Evolutionary conservation across 2,113 vertebrate species (phyloP), one percentile per base, ranked within the genome.

Genomic region (Bathybates hornii): DNA sequence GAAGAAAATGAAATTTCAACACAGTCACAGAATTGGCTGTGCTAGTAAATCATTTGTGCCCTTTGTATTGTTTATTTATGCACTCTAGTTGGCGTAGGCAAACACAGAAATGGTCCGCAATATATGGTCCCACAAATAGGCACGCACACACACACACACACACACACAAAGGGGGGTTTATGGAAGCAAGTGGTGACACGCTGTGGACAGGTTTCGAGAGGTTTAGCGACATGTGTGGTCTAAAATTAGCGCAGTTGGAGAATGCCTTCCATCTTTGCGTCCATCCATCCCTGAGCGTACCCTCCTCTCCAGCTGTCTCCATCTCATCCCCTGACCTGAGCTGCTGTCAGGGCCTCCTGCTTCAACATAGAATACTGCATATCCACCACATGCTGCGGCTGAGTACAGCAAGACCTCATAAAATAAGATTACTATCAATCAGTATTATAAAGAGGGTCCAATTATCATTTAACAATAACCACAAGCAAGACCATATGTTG

Each of bases 171-270:
- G 56, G 71, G 91, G 86, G 8, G 83, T 84, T 89, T 93, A 91
- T 91, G 86, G 89, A 87, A 83, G 87, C 94, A 91, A 92, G 94
- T 93, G 93, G 84, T 95, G 95, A 96, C 93, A 94, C 83, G 86
- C 85, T 82, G 90, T 83, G 90, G 93, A 95, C 93, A 95, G 94
- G 93, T 95, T 95, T 93, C 73, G 54, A 86, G 90, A 93, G 90
- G 66, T 91, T 95, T 88, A 88, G 61, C 89, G 53, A 94, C 95
- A 96, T 94, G 94, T 95, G 94, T 89, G 92, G 90, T 95, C 95
- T 96, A 96, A 95, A 95, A 94, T 96, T 96, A 95, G 95, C 81
- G 38, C 89, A 54, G 88, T 91, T 89, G 81, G 86, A 87, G 91
- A 93, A 95, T 93, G 92, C 86, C 41, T 90, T 92, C 90, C 88